These are phyloP conservation scores for Drosophila formosana DNA, from an alignment of 2,888 invertebrate genomes.

Conservation along the genomic window DNA sequence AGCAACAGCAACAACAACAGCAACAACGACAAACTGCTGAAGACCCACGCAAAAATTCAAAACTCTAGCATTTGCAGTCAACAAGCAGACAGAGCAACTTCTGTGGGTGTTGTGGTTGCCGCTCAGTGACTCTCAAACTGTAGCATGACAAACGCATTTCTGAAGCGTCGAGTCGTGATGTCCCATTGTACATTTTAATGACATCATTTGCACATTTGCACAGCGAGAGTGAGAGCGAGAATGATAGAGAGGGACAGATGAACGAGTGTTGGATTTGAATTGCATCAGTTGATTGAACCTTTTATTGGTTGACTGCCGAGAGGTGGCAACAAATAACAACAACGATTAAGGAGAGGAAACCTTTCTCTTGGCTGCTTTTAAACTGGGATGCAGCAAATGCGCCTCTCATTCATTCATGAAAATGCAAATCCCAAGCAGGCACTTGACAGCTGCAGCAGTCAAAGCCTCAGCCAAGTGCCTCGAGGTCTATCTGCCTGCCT, in stretches of 20 bases:
- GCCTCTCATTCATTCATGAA: conserved; percentile 72
- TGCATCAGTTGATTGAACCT: conserved; percentile 74
- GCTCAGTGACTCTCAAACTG: conserved; percentile 62
- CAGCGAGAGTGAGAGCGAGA: conserved; percentile 12
- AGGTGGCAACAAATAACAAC: conserved; percentile 43
- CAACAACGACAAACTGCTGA: conserved; percentile 28
- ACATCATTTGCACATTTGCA: conserved; percentile 63
- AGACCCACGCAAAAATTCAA: conserved; percentile 59
- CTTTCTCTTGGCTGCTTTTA: conserved; percentile 57
- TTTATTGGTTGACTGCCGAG: conserved; percentile 58
- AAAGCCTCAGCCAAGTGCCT: conserved; percentile 67
- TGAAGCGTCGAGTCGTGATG: conserved; percentile 57
- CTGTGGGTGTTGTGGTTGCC: conserved; percentile 52
- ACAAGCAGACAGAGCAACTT: conserved; percentile 32
- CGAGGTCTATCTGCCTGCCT: conserved; percentile 46
- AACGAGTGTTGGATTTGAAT: conserved; percentile 24
- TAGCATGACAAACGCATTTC: conserved; percentile 71
- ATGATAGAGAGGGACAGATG: not conserved
- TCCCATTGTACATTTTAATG: conserved; percentile 64
- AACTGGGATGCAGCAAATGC: conserved; percentile 20
- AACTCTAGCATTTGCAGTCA: conserved; percentile 28
- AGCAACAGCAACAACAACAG: conserved; percentile 30
- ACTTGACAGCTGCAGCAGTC: conserved; percentile 69
- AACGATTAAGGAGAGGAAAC: conserved; percentile 27
- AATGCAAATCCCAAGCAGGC: conserved; percentile 68